Evolutionary conservation across 2,797 vertebrate genomes (phyloP).

Genomic region (Artibeus jamaicensis): DNA sequence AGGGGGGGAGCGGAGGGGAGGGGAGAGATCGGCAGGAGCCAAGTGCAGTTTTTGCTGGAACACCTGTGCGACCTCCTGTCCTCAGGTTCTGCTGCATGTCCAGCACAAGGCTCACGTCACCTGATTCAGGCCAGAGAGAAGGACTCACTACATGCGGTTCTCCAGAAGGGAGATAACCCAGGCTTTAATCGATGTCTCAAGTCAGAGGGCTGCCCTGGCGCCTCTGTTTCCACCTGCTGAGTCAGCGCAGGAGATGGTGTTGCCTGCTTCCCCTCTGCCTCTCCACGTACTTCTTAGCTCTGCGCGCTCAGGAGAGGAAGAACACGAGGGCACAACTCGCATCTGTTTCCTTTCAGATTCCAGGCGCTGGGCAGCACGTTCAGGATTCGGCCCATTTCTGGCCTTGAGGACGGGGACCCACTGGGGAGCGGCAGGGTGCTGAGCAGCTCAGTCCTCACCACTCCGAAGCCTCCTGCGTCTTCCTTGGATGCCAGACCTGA

Average conservation of each 20-base stretch:
- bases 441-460: not conserved
- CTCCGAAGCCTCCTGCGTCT: not conserved
- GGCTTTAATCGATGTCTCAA: not conserved
- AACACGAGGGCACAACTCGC: not conserved
- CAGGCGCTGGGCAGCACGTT: not conserved
- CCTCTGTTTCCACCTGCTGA: not conserved
- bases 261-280: not conserved
- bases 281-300: not conserved
- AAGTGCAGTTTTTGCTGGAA: not conserved
- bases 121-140: not conserved
- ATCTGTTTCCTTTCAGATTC: not conserved
- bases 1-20: not conserved
- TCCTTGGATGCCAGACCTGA: not conserved
- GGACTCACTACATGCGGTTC: not conserved
- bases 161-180: not conserved
- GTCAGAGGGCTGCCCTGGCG: not conserved
- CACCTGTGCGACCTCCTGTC: not conserved
- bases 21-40: not conserved
- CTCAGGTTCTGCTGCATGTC: not conserved
- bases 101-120: not conserved
- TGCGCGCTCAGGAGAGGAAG: not conserved
- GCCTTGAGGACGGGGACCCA: rapidly evolving
- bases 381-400: not conserved
- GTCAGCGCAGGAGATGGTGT: not conserved
- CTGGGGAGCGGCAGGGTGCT: not conserved